A percentile compares a stretch with the other conserved stretches of the same genome.
These are phyloP conservation scores for Heliconius hewitsoni DNA, from an alignment of 1,140 invertebrate genomes.

Conservation along the genomic window DNA sequence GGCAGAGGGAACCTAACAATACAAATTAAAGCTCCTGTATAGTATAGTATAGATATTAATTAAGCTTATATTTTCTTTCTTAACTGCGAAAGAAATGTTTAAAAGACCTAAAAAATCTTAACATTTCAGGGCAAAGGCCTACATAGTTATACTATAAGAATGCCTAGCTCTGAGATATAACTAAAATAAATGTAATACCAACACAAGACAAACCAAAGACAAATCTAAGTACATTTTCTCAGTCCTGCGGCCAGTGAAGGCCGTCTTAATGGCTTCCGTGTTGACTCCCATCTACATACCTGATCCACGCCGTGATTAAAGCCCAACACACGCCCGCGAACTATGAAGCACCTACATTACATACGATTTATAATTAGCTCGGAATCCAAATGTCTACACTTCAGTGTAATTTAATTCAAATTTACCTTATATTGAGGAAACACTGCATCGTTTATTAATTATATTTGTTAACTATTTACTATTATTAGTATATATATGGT, in stretches of 20 bases:
- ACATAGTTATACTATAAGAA: neutral
- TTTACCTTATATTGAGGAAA: constrained; percentile 7
- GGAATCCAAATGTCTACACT: constrained; percentile 10
- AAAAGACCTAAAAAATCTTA: too few species aligned
- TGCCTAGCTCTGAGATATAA: neutral
- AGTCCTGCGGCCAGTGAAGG: constrained; percentile 32
- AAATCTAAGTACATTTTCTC: constrained; percentile 22
- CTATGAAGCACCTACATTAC: neutral
- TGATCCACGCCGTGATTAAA: constrained; percentile 36
- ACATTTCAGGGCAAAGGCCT: too few species aligned
- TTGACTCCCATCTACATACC: constrained; percentile 38
- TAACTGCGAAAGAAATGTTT: too few species aligned
- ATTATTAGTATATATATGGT: neutral
- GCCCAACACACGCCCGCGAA: constrained; percentile 14
- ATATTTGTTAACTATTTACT: neutral
- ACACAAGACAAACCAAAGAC: neutral
- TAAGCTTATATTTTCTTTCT: too few species aligned
- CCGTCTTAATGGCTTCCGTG: constrained; percentile 36
- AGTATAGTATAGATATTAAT: too few species aligned
- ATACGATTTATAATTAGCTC: constrained; percentile 2
- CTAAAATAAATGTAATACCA: neutral
- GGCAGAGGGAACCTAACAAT: too few species aligned
- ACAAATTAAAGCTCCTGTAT: too few species aligned
- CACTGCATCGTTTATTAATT: neutral
- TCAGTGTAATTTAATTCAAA: neutral